These are phyloP conservation scores for Gobionotothen gibberifrons DNA, from an alignment of 2,797 vertebrate species.

Conservation along the genomic window DNA sequence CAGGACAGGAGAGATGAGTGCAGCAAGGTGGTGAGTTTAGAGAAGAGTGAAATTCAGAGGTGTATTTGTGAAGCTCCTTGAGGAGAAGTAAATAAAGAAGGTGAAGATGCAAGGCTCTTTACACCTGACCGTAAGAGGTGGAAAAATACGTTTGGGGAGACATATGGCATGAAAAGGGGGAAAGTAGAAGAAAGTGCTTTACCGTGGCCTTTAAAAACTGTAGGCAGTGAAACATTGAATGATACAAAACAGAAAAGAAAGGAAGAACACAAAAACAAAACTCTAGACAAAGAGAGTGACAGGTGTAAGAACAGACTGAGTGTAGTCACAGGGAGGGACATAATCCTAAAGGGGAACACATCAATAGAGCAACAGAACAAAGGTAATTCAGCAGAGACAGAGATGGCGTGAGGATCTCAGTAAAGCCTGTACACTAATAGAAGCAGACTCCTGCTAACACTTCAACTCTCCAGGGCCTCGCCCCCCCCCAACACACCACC, in stretches of 20 bases:
- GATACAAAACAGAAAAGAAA: conserved; percentile 10
- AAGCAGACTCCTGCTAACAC: conserved; percentile 47
- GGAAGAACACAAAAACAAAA: conserved; percentile 17
- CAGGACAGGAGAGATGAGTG: conserved; percentile 25
- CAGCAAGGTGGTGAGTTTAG: conserved; percentile 39
- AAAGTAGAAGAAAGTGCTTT: conserved; percentile 14
- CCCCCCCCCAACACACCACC: conserved; percentile 28
- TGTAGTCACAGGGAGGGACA: conserved; percentile 15
- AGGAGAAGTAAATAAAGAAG: conserved; percentile 38
- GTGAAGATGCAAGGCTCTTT: conserved; percentile 39
- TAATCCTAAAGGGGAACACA: conserved; percentile 48
- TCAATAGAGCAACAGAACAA: conserved; percentile 45
- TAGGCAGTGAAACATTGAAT: conserved; percentile 16
- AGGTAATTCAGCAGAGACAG: conserved; percentile 37
- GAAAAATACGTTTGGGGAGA: conserved; percentile 18
- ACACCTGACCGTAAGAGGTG: conserved; percentile 6
- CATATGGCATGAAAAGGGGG: not conserved
- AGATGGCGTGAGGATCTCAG: conserved; percentile 50
- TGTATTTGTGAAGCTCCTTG: conserved; percentile 49
- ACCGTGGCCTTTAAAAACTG: conserved; percentile 42
- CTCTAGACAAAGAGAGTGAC: conserved; percentile 15
- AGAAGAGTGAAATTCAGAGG: conserved; percentile 27
- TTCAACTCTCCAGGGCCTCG: conserved; percentile 44
- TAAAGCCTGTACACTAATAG: conserved; percentile 62
- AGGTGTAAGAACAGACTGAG: conserved; percentile 23